Percentiles rank a stretch among this genome's conserved stretches.
Conservation (phyloP, 2,888 invertebrate genomes). For the Nebria brevicollis region DNA sequence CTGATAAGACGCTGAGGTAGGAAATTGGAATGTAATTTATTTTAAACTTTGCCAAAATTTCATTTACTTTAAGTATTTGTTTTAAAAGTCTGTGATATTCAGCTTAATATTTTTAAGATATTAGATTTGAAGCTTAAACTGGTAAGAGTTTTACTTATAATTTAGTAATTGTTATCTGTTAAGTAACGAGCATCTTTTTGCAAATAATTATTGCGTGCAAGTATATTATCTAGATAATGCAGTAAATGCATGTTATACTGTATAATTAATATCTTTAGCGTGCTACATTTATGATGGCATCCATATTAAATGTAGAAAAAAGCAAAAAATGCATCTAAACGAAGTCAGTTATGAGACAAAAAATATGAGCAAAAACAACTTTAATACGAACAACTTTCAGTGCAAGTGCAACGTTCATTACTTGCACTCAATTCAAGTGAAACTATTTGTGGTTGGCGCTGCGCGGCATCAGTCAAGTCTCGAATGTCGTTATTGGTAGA, state of each 20-base stretch:
- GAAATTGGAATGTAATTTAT: too few relatives aligned
- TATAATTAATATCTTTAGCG: conserved; percentile 21
- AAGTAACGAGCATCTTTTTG: conserved; percentile 3
- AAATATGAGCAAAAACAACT: conserved; percentile 1
- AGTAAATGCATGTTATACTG: background rate
- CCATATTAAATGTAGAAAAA: background rate
- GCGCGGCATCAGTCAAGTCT: background rate
- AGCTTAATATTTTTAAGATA: too few relatives aligned
- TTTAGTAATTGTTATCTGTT: background rate
- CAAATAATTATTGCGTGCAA: conserved; percentile 7
- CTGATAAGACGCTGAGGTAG: too few relatives aligned
- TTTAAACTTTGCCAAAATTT: too few relatives aligned
- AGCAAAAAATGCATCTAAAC: background rate
- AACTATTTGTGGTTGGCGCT: background rate
- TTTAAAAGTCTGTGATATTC: too few relatives aligned
- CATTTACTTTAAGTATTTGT: too few relatives aligned
- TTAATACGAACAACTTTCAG: conserved; percentile 3
- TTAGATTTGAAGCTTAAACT: too few relatives aligned
- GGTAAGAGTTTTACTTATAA: background rate
- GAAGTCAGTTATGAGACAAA: background rate
- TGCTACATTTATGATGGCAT: background rate
- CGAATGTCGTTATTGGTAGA: conserved; percentile 6
- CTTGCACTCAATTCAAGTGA: conserved; percentile 2
- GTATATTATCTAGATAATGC: background rate
- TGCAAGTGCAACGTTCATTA: conserved; percentile 12